These are phyloP conservation scores for Sphaeridia pumilis DNA, from an alignment of 2,888 invertebrate species.

Conservation along the genomic window DNA sequence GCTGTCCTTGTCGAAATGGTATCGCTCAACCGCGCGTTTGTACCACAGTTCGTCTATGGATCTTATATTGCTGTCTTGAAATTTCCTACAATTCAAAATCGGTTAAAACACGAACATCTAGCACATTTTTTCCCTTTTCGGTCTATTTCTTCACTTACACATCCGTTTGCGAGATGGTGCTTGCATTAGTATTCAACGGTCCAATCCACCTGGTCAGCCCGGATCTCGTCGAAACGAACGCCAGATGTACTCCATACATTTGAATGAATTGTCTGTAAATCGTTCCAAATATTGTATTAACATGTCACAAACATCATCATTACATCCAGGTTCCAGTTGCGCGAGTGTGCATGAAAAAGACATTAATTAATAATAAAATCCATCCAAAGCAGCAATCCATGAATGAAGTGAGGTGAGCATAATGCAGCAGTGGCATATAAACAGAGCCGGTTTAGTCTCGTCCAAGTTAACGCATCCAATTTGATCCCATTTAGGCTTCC, in stretches of 20 bases:
- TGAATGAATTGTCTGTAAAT: constrained; percentile 64
- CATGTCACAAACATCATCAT: neutral
- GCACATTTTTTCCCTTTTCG: too few relatives aligned
- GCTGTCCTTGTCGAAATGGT: constrained; percentile 71
- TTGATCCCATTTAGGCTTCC: too few relatives aligned
- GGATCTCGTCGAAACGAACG: constrained; percentile 80
- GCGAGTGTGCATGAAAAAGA: neutral
- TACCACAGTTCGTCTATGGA: constrained; percentile 86
- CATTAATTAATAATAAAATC: too few relatives aligned
- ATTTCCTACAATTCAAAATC: constrained; percentile 45
- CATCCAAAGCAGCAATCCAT: neutral
- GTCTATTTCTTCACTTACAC: constrained; percentile 13
- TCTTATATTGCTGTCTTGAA: constrained; percentile 59
- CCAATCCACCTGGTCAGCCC: constrained; percentile 80
- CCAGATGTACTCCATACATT: constrained; percentile 69
- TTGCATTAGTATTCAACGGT: constrained; percentile 38
- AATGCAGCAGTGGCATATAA: neutral
- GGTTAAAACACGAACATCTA: too few relatives aligned
- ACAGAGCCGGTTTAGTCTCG: neutral
- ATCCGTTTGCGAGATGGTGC: constrained; percentile 5
- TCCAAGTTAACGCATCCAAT: neutral
- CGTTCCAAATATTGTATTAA: constrained; percentile 1
- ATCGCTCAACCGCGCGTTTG: constrained; percentile 78
- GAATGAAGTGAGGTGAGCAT: neutral
- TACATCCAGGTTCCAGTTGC: neutral